Evolutionary conservation across 2,888 invertebrate species (phyloP).

Genomic region (Macropis europaea): DNA sequence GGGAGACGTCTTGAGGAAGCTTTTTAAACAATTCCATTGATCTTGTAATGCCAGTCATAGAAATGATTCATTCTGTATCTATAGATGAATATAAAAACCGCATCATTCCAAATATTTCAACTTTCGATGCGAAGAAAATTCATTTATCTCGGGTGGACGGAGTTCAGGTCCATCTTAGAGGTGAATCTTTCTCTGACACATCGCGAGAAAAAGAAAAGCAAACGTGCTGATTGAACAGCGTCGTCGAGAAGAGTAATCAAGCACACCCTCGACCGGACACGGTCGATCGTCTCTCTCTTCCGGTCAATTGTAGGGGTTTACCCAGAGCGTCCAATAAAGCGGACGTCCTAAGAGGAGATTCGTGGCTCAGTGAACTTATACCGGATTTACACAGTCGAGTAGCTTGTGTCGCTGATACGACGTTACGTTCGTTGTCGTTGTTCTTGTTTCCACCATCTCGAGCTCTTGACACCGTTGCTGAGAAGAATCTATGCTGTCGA

Average conservation of each 20-base stretch:
- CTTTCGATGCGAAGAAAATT: no score
- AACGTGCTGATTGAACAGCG: conserved; percentile 29
- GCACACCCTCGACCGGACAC: conserved; percentile 15
- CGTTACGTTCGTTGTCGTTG: conserved; percentile 40
- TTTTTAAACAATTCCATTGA: no score
- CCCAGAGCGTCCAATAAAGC: conserved; percentile 52
- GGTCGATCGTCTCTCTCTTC: conserved; percentile 22
- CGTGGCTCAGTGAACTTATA: conserved; percentile 30
- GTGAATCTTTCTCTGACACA: no score
- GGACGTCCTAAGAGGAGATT: conserved; percentile 18
- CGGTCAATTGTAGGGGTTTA: conserved; percentile 42
- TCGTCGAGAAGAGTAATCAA: conserved; percentile 31
- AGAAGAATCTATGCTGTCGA: no score
- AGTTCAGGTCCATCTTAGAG: no score
- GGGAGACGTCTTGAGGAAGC: no score
- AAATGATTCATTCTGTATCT: no score
- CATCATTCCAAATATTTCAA: no score
- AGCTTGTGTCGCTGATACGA: conserved; percentile 31
- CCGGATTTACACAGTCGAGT: conserved; percentile 49
- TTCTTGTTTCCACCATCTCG: conserved; percentile 5
- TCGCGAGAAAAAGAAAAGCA: background rate
- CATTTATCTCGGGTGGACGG: no score
- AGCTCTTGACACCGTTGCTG: background rate
- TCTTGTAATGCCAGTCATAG: no score
- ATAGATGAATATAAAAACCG: no score